These are phyloP conservation scores for Pollenia amentaria DNA, from an alignment of 2,888 invertebrate genomes.

Conservation along the genomic window DNA sequence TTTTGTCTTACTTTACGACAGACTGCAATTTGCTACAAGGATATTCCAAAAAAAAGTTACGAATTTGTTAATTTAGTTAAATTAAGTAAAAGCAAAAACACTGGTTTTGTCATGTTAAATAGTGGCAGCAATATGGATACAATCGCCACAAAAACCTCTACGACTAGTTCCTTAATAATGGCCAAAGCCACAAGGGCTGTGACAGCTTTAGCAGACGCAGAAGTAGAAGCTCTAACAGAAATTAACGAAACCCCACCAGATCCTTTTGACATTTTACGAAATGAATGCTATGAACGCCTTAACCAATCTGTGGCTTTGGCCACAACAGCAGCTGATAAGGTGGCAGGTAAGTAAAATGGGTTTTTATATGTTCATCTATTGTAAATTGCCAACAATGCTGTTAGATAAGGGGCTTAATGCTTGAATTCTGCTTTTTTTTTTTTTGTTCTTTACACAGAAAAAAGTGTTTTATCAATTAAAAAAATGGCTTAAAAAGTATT, in stretches of 20 bases:
- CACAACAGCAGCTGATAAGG: slow-evolving; percentile 62
- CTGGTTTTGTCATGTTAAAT: slow-evolving; percentile 48
- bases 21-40: slow-evolving; percentile 7
- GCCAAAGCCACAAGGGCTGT: slow-evolving; percentile 11
- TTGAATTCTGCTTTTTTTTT: too few species aligned
- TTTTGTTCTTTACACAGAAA: too few species aligned
- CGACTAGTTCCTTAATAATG: slow-evolving; percentile 37
- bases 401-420: too few species aligned
- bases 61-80: slow-evolving; percentile 4
- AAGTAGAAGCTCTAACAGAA: slow-evolving; percentile 41
- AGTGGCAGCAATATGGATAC: slow-evolving; percentile 46
- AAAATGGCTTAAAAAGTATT: too few species aligned
- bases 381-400: too few species aligned
- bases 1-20: not conserved
- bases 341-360: slow-evolving; percentile 76
- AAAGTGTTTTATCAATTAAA: too few species aligned
- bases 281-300: slow-evolving; percentile 80
- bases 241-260: slow-evolving; percentile 75
- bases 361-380: not conserved
- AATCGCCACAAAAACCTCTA: slow-evolving; percentile 7
- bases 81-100: not conserved
- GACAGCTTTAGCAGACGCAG: not conserved
- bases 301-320: slow-evolving; percentile 78
- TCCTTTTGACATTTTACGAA: slow-evolving; percentile 78
- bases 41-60: not conserved